Evolutionary conservation across 2,797 vertebrate species (phyloP).

Genomic region (Rhabdomys pumilio): DNA sequence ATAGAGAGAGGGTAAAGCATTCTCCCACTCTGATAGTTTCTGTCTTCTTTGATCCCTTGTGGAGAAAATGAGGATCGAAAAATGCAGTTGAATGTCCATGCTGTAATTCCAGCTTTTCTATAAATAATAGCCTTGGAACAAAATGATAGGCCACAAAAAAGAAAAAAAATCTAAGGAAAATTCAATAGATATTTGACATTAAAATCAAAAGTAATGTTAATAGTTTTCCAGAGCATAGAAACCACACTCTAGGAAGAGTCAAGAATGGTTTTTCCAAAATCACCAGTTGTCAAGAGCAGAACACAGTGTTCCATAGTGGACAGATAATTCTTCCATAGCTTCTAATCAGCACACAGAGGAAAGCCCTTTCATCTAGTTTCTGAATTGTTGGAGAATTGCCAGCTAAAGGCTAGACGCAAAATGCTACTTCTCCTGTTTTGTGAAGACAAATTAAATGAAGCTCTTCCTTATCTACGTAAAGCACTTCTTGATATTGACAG

Average conservation of each 20-base stretch:
- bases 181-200: constrained; percentile 34
- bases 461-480: neutral
- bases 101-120: constrained; percentile 17
- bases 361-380: neutral
- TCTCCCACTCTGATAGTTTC: neutral
- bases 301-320: neutral
- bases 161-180: neutral
- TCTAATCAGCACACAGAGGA: neutral
- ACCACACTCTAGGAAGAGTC: neutral
- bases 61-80: neutral
- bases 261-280: constrained; percentile 1
- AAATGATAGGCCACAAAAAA: constrained; percentile 40
- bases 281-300: neutral
- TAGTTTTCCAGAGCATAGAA: constrained; percentile 1
- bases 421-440: neutral
- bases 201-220: neutral
- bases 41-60: neutral
- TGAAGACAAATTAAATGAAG: constrained; percentile 5
- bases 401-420: neutral
- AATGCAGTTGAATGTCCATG: neutral
- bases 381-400: constrained; percentile 4
- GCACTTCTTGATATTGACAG: neutral
- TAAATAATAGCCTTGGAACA: constrained; percentile 29
- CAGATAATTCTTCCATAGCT: neutral
- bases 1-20: too few relatives aligned